Conservation (phyloP, 2,797 vertebrate species). For the Gorsachius magnificus region DNA sequence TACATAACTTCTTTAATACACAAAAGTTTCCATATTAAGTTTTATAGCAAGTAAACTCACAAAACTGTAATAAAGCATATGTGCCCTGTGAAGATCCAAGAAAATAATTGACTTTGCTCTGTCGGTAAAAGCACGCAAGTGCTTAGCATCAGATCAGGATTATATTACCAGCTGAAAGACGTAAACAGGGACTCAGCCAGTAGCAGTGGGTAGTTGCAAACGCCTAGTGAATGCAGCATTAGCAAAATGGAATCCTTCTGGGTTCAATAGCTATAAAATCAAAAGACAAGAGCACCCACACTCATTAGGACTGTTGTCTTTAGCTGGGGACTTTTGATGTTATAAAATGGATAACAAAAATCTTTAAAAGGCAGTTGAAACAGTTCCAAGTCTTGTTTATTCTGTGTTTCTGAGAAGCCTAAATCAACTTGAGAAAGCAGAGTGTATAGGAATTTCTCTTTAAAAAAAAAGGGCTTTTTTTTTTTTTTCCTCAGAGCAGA, state of each 20-base stretch:
- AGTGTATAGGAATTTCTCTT: not conserved
- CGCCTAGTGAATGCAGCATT: not conserved
- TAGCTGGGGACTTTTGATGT: not conserved
- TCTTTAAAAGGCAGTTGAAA: not conserved
- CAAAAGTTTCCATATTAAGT: not conserved
- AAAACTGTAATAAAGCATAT: not conserved
- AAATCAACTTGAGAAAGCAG: not conserved
- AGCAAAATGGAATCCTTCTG: conserved; percentile 39
- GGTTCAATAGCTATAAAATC: conserved; percentile 13
- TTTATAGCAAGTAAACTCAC: not conserved
- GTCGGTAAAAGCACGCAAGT: not conserved
- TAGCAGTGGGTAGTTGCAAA: not conserved
- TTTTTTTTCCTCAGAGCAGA: not conserved
- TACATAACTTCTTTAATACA: not conserved
- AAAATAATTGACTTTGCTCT: conserved; percentile 32
- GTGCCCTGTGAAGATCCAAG: not conserved
- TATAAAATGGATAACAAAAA: not conserved
- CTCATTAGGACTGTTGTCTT: not conserved
- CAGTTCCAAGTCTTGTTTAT: not conserved
- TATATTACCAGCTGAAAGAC: conserved; percentile 2
- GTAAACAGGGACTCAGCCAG: conserved; percentile 9
- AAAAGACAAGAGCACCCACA: not conserved
- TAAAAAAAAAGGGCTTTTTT: not conserved
- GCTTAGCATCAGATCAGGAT: not conserved
- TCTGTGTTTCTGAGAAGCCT: not conserved